A percentile compares a stretch with the other conserved stretches of the same genome.
Evolutionary conservation across 2,797 vertebrate species (phyloP).

Genomic region (Poecilia wingei): DNA sequence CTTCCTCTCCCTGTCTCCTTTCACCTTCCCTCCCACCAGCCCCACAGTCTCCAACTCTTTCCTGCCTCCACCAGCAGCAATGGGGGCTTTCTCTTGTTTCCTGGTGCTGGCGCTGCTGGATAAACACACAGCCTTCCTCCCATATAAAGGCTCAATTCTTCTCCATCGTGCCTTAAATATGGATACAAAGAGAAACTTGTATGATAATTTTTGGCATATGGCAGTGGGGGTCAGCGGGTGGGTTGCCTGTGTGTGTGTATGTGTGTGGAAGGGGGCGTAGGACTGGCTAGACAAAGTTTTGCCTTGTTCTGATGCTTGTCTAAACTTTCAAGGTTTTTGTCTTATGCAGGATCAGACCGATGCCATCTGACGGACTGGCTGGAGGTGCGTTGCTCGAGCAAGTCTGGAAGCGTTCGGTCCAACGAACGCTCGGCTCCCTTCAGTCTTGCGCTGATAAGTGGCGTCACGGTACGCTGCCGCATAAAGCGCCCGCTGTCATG

Average conservation of each 20-base stretch:
- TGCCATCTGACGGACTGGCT: slow-evolving; percentile 54
- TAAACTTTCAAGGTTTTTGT: slow-evolving; percentile 70
- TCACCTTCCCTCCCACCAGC: slow-evolving; percentile 66
- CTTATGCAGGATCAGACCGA: slow-evolving; percentile 62
- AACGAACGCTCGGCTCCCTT: slow-evolving; percentile 38
- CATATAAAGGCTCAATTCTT: slow-evolving; percentile 86
- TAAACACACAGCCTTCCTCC: slow-evolving; percentile 81
- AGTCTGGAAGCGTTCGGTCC: slow-evolving; percentile 53
- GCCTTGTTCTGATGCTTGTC: slow-evolving; percentile 82
- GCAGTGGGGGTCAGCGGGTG: slow-evolving; percentile 66
- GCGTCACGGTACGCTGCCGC: slow-evolving; percentile 39
- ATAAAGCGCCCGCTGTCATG: slow-evolving; percentile 50
- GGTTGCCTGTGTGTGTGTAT: slow-evolving; percentile 37
- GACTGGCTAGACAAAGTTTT: slow-evolving; percentile 75
- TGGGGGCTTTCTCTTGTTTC: slow-evolving; percentile 83
- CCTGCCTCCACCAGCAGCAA: slow-evolving; percentile 77
- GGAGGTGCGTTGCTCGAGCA: slow-evolving; percentile 39
- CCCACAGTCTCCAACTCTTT: slow-evolving; percentile 71
- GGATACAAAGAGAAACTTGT: slow-evolving; percentile 87
- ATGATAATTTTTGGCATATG: slow-evolving; percentile 87
- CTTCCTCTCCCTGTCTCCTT: slow-evolving; percentile 56
- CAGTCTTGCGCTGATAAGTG: slow-evolving; percentile 48
- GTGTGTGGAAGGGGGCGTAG: slow-evolving; percentile 23
- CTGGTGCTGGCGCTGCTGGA: slow-evolving; percentile 78
- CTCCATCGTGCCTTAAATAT: slow-evolving; percentile 83